Evolutionary conservation across 2,797 vertebrate genomes (phyloP), one percentile per base, ranked within the genome.

Genomic region (Tarsius wallacei): DNA sequence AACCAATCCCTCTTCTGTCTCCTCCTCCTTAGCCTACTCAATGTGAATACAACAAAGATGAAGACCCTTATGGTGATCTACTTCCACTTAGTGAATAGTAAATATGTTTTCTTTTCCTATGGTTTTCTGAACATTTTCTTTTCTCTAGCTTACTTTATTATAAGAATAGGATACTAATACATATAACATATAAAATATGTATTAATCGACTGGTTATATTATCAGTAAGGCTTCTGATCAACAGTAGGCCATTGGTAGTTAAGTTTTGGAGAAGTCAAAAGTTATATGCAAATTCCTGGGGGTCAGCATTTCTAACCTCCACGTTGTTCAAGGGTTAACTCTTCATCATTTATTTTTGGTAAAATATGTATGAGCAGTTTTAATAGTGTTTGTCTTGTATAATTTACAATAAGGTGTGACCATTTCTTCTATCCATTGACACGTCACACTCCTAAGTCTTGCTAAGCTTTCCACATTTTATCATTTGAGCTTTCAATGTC

Each of bases 401-500:
- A 96, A 61, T 78, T 95, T 87, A 64, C 47, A 19, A 78, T 42
- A n/a, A 21, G 26, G 11, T 68, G 49, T 28, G n/a, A 80, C 55
- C 15, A 61, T 81, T 84, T 80, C 93, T 93, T 78, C n/a, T 87
- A 24, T 66, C n/a, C 57, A 77, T 86, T 93, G 87, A 59, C 53
- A 53, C 51, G 36, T 93, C 76, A 90, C 90, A 77, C n/a, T 91
- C 83, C 83, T 59, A 94, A 84, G 61, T 91, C 94, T 96, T 55
- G 77, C 94, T 96, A 63, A 64, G 24, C 81, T 94, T 96, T 71
- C 81, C 95, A 86, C 81, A 91, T 96, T 97, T 96, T 90, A 85
- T 96, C 73, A n/a, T 94, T 82, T 14, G 16, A 90, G 78, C 89
- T 93, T 95, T 88, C 95, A 89, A 57, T 94, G 89, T 74, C n/a